phyloP scores from a whole-genome alignment of 2,797 vertebrate species.

The Psittacula derbiana region DNA sequence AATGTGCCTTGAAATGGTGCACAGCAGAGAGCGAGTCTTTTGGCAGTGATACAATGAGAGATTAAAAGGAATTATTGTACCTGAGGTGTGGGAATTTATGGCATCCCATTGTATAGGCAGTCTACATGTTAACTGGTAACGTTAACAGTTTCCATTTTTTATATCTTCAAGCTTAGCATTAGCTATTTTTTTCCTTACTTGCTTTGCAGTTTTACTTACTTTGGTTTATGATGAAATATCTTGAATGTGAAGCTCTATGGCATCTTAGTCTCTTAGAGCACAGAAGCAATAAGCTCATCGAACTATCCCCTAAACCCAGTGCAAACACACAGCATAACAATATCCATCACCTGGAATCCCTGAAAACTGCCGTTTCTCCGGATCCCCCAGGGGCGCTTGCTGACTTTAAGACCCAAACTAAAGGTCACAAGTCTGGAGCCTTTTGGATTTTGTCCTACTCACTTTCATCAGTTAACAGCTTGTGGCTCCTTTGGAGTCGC shows the following conservation, averaged over 20 bases:
- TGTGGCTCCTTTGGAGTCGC: background rate
- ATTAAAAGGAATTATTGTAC: slow-evolving; percentile 39
- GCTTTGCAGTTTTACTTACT: slow-evolving; percentile 15
- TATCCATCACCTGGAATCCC: background rate
- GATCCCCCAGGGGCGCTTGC: background rate
- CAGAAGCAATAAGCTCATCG: slow-evolving; percentile 8
- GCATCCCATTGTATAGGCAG: slow-evolving; percentile 39
- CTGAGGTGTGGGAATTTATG: slow-evolving; percentile 30
- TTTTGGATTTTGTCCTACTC: background rate
- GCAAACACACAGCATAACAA: background rate
- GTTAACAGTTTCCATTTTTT: slow-evolving; percentile 36
- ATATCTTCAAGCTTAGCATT: slow-evolving; percentile 1
- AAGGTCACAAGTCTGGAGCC: background rate
- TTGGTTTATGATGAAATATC: slow-evolving; percentile 18
- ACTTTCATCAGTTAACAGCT: background rate
- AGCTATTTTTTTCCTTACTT: slow-evolving; percentile 5
- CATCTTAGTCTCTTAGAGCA: slow-evolving; percentile 1
- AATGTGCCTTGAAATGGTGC: background rate
- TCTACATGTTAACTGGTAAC: slow-evolving; percentile 60
- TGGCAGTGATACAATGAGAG: background rate
- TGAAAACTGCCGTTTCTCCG: background rate
- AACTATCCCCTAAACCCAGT: background rate
- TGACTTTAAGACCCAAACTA: background rate
- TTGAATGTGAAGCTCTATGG: background rate
- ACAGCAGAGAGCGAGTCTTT: background rate